Percentiles rank a stretch among this genome's conserved stretches.
Conservation (phyloP, 2,888 invertebrate species). For the Geophilus truncorum region DNA sequence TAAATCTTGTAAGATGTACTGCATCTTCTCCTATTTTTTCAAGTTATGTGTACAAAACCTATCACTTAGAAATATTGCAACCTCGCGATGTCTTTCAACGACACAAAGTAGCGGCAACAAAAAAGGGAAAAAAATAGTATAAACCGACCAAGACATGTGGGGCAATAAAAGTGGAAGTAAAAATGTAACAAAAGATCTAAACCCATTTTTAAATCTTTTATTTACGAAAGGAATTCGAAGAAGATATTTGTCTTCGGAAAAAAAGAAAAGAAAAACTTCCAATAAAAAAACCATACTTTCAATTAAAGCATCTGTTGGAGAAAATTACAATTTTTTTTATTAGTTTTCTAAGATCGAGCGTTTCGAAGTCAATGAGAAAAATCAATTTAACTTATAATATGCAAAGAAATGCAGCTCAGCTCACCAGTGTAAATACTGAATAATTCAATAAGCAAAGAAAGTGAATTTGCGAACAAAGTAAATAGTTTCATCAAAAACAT, state of each 20-base stretch:
- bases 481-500: background rate
- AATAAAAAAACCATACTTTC: background rate
- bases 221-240: background rate
- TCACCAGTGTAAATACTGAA: background rate
- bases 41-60: background rate
- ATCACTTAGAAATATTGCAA: conserved; percentile 6
- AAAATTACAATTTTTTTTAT: background rate
- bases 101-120: background rate
- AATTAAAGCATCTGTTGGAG: background rate
- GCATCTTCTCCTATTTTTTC: background rate
- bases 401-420: background rate
- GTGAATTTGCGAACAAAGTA: background rate
- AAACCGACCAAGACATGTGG: background rate
- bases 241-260: background rate
- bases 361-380: background rate
- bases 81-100: background rate
- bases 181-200: background rate
- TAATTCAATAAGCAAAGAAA: background rate
- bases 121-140: too few relatives aligned
- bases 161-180: background rate
- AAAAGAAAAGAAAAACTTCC: background rate
- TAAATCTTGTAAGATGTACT: background rate
- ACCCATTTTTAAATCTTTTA: background rate
- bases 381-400: background rate
- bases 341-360: background rate